Conservation (phyloP, 2,113 vertebrate genomes). For the Dolichotis patagonum region DNA sequence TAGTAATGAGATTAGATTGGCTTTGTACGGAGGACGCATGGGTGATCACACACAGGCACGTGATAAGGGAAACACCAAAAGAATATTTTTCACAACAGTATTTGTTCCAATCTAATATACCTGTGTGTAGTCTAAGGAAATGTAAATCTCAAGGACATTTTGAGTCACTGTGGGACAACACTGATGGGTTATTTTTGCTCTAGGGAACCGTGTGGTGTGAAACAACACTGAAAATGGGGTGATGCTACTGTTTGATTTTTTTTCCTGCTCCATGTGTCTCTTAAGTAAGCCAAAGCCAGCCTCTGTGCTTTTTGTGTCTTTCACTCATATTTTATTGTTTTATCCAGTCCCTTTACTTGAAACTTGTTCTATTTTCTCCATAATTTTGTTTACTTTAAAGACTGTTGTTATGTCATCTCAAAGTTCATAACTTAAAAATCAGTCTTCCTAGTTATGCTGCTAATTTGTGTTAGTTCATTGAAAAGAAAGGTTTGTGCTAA, state of each 20-base stretch:
- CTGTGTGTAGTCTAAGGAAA: not conserved
- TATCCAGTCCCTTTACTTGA: not conserved
- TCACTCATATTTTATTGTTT: not conserved
- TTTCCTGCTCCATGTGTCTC: not conserved
- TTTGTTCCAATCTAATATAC: not conserved
- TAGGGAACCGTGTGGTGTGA: not conserved
- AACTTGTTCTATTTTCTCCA: not conserved
- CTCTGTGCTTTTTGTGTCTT: not conserved
- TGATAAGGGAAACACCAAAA: not conserved
- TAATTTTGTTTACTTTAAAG: not conserved
- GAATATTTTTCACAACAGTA: not conserved
- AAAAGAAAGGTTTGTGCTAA: not conserved
- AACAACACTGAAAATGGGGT: not conserved
- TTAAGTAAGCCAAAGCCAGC: not conserved
- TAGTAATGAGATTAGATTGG: not conserved
- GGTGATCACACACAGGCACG: not conserved
- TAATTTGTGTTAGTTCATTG: not conserved
- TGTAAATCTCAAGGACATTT: not conserved
- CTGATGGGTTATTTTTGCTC: not conserved
- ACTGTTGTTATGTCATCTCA: not conserved
- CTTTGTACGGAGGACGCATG: not conserved
- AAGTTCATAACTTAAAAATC: not conserved
- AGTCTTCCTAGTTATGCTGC: not conserved
- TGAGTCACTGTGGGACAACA: not conserved
- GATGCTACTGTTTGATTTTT: not conserved